Evolutionary conservation across 53 echinoderm and acorn worm species (phyloP), one percentile per base, ranked within the genome.

Genomic region (Luidia sarsii): DNA sequence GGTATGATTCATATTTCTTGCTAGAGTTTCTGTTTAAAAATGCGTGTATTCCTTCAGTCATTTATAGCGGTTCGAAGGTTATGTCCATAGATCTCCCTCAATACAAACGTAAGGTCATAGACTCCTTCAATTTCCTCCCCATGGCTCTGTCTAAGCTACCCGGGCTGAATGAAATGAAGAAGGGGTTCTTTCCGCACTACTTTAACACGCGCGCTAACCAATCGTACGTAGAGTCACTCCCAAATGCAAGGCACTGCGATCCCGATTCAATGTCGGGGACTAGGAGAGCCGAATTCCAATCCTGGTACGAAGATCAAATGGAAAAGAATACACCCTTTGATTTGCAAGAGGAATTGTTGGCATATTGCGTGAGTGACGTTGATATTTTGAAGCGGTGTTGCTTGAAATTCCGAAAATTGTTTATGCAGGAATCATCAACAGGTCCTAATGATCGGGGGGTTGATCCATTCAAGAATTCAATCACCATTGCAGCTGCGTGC

Each of bases 71-170:
- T 1, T 30, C 48, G 3, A 68, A 68, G 20, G 51, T 69, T 29
- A 69, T 69, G 70, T 5, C 29, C 33, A 69, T 69, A 10, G 16
- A 30, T 33, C 6, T 69, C 4, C 29, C 29, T 0, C 49, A 51
- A 34, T 69, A 49, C 32, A 49, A 28, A 1, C 49, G 70, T 15
- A 82, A 82, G 49, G 10, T 73, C 13, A 91, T 88, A 37, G 85
- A 88, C 51, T 91, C 74, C 3, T 45, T 85, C 9, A 91, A 70
- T 64, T 92, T 89, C 33, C 61, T 88, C 11, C 88, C 67, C 38
- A 88, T 91, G 88, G 79, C 85, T 19, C 68, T 84, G 22, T 71
- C 85, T 3, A 56, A 66, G 4, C 50, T 81, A 57, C 80, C 87
- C 8, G 80, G 68, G 18, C 51, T 86, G 14, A 2, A 4, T 0